Evolutionary conservation across 1,140 invertebrate genomes (phyloP), one percentile per base, ranked within the genome.

Genomic region (Drosophila aff.): DNA sequence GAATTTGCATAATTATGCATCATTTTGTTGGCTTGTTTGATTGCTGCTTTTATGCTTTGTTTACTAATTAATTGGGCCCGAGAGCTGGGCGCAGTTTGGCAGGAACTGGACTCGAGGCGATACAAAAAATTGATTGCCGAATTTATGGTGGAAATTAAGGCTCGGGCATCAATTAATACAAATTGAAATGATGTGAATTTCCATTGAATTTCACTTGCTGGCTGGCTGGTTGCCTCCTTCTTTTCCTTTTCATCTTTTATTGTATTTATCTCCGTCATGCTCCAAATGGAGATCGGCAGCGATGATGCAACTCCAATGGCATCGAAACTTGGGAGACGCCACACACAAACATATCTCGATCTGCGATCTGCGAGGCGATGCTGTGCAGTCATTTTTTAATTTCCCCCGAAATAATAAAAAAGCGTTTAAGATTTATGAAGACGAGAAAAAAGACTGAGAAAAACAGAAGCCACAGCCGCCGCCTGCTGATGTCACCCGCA

Each of bases 1-100:
- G 49, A 81, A 89, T 89, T 84, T 75, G 84, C 84, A 89, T 89
- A 89, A 89, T 89, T 90, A 89, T 84, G 80, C 81, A 83, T 83
- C 71, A 61, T 81, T 72, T 57, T 66, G 47, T 69, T 81, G 78
- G 46, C 68, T 84, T 85, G 61, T 85, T 76, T 81, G 72, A 76
- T 69, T 78, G 75, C 63, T 69, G 58, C 61, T 86, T 77, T 83
- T 78, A 87, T 89, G 84, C 68, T 87, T 87, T 89, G 84, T 89
- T 87, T 89, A 81, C 74, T 82, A 86, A 86, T 86, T 89, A 86
- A 86, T 86, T 86, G 83, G 59, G 83, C 59, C 67, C 21, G 7
- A 47, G 44, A 50, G 23, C 52, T 38, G 13, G 36, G 13, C 60
- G 28, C 68, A 40, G 57, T 81, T 83, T 81, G 50, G 47, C 49